Percentiles rank a stretch among this genome's conserved stretches.
These are phyloP conservation scores for Temnopleurus reevesii DNA, from an alignment of 53 echinoderm and acorn worm species.

Conservation along the genomic window DNA sequence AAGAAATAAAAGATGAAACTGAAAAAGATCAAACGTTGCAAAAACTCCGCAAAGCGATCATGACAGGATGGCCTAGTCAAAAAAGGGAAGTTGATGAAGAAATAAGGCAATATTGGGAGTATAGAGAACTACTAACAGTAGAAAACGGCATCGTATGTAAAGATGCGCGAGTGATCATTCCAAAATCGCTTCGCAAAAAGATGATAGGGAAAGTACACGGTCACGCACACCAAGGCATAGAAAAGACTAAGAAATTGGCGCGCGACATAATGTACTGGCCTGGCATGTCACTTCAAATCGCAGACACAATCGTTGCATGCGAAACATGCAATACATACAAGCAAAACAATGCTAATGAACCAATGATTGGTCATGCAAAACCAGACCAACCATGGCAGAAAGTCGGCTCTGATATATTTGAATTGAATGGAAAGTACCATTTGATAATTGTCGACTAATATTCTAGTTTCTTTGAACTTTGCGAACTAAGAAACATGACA, in stretches of 20 bases:
- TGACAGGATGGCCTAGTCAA: too few species aligned
- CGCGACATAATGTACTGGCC: not conserved
- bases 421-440: slow-evolving; percentile 8
- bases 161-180: not conserved
- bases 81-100: too few species aligned
- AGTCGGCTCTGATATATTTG: not conserved
- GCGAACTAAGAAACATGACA: slow-evolving; percentile 30
- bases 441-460: slow-evolving; percentile 69
- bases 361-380: not conserved
- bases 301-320: not conserved
- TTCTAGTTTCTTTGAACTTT: slow-evolving; percentile 63
- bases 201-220: not conserved
- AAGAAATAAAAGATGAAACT: too few species aligned
- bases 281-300: not conserved
- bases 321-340: not conserved
- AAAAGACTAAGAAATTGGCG: not conserved
- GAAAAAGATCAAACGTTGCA: too few species aligned
- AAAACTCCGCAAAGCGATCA: too few species aligned
- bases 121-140: too few species aligned
- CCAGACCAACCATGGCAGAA: not conserved
- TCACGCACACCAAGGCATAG: not conserved
- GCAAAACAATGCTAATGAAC: not conserved
- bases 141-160: not conserved
- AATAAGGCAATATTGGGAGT: too few species aligned
- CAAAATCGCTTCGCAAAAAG: not conserved